These are phyloP conservation scores for Botia kubotai DNA, from an alignment of 2,797 vertebrate species.

Conservation along the genomic window DNA sequence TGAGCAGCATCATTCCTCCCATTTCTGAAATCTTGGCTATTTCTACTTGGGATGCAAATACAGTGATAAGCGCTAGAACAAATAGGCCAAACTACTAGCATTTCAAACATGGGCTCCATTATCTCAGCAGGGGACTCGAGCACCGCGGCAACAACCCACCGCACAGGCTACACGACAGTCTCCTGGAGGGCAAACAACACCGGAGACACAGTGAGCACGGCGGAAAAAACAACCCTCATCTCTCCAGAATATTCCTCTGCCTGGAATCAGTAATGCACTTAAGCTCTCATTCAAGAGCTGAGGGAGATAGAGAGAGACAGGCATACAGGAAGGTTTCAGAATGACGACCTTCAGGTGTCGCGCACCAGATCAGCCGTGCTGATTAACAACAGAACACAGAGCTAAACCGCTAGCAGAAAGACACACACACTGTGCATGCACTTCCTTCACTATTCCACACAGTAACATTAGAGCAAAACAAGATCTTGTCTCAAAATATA, in stretches of 20 bases:
- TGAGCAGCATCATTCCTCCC: constrained; percentile 49
- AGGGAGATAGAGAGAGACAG: constrained; percentile 5
- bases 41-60: constrained; percentile 84
- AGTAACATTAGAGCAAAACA: constrained; percentile 22
- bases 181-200: constrained; percentile 60
- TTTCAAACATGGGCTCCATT: constrained; percentile 78
- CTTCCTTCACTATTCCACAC: constrained; percentile 10
- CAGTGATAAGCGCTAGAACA: constrained; percentile 83
- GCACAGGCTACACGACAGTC: constrained; percentile 75
- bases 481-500: constrained; percentile 44
- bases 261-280: constrained; percentile 45
- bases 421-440: neutral
- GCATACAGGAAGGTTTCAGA: constrained; percentile 71
- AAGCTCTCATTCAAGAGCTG: constrained; percentile 38
- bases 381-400: constrained; percentile 81
- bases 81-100: constrained; percentile 78
- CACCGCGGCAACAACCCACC: constrained; percentile 41
- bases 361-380: constrained; percentile 79
- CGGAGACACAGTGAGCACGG: constrained; percentile 31
- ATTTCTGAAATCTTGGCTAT: constrained; percentile 71
- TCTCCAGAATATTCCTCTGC: constrained; percentile 51
- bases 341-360: constrained; percentile 76
- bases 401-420: constrained; percentile 51
- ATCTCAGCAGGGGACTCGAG: constrained; percentile 79
- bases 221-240: constrained; percentile 64